Evolutionary conservation across 1,140 invertebrate genomes (phyloP).

Genomic region (Rhyacophila brunnea): DNA sequence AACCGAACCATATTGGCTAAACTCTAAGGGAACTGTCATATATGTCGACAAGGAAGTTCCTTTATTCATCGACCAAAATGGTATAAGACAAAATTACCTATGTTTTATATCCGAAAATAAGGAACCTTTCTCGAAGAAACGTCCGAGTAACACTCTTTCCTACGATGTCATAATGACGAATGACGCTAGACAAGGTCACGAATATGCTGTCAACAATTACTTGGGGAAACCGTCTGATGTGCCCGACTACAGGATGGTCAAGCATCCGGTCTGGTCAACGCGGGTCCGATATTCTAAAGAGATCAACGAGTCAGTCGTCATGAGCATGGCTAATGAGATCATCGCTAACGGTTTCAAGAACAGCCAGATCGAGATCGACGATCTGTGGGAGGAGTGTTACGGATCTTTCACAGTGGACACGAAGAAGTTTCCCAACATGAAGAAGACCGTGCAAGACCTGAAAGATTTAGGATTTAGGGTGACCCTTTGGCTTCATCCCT

Average conservation of each 20-base stretch:
- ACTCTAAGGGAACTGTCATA: constrained; percentile 68
- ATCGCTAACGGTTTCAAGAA: constrained; percentile 65
- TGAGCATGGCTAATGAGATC: constrained; percentile 73
- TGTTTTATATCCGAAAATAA: constrained; percentile 63
- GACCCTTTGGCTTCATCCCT: constrained; percentile 88
- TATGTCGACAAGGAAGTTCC: constrained; percentile 64
- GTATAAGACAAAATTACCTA: constrained; percentile 52
- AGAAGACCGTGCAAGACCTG: constrained; percentile 55
- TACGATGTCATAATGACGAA: constrained; percentile 63
- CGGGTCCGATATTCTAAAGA: constrained; percentile 77
- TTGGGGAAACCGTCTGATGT: constrained; percentile 63
- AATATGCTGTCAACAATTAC: constrained; percentile 59
- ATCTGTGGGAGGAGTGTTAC: constrained; percentile 88
- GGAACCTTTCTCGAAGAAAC: constrained; percentile 53
- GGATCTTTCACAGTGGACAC: constrained; percentile 74
- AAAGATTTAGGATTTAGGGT: constrained; percentile 68
- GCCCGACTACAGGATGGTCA: constrained; percentile 73
- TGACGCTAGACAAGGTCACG: constrained; percentile 65
- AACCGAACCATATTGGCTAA: constrained; percentile 76
- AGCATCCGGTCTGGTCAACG: constrained; percentile 87
- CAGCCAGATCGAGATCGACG: constrained; percentile 88
- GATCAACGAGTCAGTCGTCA: constrained; percentile 66
- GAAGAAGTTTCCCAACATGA: constrained; percentile 73
- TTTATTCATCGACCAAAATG: constrained; percentile 72
- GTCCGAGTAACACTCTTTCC: constrained; percentile 49